These are phyloP conservation scores for Hippocampus comes DNA, from an alignment of 2,113 vertebrate species.

Conservation along the genomic window DNA sequence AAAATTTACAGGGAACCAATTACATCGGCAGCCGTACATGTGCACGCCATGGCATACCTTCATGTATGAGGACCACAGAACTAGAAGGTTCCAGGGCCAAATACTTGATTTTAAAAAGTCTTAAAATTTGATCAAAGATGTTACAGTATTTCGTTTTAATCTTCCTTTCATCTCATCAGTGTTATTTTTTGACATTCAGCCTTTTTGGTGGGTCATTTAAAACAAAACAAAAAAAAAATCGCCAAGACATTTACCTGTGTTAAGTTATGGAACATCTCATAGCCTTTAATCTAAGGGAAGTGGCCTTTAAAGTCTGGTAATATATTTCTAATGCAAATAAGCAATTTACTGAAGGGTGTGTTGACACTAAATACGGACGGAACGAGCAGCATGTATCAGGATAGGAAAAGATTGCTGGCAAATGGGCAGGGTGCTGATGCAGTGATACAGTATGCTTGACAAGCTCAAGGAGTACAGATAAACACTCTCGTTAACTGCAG, in stretches of 20 bases:
- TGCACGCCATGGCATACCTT: no score
- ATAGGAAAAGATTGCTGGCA: constrained; percentile 5
- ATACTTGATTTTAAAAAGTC: no score
- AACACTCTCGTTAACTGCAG: constrained; percentile 29
- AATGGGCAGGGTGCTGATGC: constrained; percentile 45
- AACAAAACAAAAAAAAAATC: not conserved
- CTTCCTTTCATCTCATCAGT: not conserved
- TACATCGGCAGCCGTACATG: no score
- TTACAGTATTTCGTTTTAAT: no score
- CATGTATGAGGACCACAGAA: no score
- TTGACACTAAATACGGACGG: not conserved
- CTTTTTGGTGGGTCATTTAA: not conserved
- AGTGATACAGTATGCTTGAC: constrained; percentile 18
- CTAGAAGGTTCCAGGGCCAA: no score
- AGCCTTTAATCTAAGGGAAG: not conserved
- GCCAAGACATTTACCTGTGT: not conserved
- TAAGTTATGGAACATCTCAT: not conserved
- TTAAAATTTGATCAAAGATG: no score
- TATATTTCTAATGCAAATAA: not conserved
- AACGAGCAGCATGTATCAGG: constrained; percentile 2
- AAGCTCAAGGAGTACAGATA: constrained; percentile 52
- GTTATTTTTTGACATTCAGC: not conserved
- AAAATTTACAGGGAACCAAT: no score
- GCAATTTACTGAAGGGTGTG: not conserved
- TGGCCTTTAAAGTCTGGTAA: not conserved